Evolutionary conservation across 2,113 vertebrate species (phyloP).

Genomic region (Aspidoscelis tigris): DNA sequence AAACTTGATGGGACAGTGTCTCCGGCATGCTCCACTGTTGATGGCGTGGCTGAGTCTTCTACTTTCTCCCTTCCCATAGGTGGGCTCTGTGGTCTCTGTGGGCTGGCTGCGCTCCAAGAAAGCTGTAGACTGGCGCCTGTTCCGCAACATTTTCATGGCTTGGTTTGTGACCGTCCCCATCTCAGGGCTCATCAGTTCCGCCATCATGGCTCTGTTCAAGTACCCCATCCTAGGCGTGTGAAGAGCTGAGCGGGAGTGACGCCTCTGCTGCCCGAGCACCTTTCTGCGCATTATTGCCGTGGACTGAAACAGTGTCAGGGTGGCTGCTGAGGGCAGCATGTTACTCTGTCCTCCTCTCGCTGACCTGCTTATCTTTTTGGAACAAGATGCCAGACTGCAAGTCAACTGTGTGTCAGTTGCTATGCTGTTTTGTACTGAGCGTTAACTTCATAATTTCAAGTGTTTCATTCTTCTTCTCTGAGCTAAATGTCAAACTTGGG

Average conservation of each 20-base stretch:
- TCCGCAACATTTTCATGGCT: constrained; percentile 96
- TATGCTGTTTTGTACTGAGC: constrained; percentile 55
- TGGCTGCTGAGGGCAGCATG: background rate
- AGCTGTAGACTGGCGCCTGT: constrained; percentile 93
- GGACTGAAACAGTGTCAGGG: constrained; percentile 2
- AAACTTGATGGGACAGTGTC: background rate
- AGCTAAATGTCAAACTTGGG: background rate
- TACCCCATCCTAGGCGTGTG: constrained; percentile 68
- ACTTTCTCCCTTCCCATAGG: constrained; percentile 71
- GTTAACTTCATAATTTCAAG: constrained; percentile 64
- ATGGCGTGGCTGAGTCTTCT: background rate
- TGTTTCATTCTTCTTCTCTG: constrained; percentile 36
- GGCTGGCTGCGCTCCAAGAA: constrained; percentile 96
- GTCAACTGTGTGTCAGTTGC: constrained; percentile 68
- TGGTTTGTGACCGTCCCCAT: constrained; percentile 98
- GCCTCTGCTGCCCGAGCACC: constrained; percentile 42
- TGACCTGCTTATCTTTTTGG: constrained; percentile 64
- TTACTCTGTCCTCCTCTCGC: constrained; percentile 4
- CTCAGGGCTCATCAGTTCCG: constrained; percentile 91
- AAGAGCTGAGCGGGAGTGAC: background rate
- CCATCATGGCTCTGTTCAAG: constrained; percentile 91
- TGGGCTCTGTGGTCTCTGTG: constrained; percentile 94
- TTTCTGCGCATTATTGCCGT: constrained; percentile 27
- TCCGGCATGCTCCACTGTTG: too few relatives aligned
- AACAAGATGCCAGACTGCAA: constrained; percentile 64